phyloP scores from a whole-genome alignment of 2,888 invertebrate species.

The Orthosia gracilis region DNA sequence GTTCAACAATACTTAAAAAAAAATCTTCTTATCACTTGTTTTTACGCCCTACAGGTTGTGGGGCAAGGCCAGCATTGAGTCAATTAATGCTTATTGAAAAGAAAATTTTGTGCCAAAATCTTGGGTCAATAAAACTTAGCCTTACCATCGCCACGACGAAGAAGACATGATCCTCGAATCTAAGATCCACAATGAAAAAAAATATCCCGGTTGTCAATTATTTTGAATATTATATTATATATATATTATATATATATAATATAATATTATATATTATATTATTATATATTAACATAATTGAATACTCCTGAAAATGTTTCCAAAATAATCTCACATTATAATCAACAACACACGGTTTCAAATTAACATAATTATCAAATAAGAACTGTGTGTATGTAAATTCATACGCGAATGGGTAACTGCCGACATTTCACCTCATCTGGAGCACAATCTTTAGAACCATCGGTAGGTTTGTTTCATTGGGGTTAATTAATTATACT shows the following conservation, averaged over 20 bases:
- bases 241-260: too few species aligned
- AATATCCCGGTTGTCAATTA: neutral
- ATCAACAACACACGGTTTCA: slow-evolving; percentile 1
- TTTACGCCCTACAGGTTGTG: too few species aligned
- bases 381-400: slow-evolving; percentile 40
- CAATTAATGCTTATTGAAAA: too few species aligned
- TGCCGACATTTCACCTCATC: slow-evolving; percentile 17
- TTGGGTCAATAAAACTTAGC: too few species aligned
- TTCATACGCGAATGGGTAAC: slow-evolving; percentile 28
- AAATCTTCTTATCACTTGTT: too few species aligned
- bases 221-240: too few species aligned
- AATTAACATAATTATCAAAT: slow-evolving; percentile 49
- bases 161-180: too few species aligned
- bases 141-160: too few species aligned
- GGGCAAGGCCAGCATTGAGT: too few species aligned
- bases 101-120: too few species aligned
- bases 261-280: too few species aligned
- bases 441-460: slow-evolving; percentile 6
- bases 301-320: neutral
- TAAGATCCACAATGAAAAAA: neutral
- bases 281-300: slow-evolving; percentile 14
- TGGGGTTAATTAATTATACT: neutral
- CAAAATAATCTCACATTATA: neutral
- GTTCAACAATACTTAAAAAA: too few species aligned
- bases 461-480: neutral